Evolutionary conservation across 2,888 invertebrate species (phyloP).

Genomic region (Ormia ochracea): DNA sequence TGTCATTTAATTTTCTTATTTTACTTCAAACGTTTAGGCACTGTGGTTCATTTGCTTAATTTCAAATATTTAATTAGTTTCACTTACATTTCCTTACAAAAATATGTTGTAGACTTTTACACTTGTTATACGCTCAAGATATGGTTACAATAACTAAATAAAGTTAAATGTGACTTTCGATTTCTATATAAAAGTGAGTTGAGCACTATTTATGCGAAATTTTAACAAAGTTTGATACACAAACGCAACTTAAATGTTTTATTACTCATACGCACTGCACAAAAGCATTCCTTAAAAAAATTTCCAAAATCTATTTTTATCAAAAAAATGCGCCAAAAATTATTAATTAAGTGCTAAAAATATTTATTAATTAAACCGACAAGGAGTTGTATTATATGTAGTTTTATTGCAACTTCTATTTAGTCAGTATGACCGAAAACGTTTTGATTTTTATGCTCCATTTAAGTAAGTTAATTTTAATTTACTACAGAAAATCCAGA

Average conservation of each 20-base stretch:
- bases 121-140: neutral
- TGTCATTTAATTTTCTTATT: neutral
- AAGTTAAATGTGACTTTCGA: neutral
- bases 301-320: too few species aligned
- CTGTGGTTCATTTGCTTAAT: slow-evolving; percentile 3
- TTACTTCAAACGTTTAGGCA: slow-evolving; percentile 17
- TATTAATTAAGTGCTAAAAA: too few species aligned
- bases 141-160: neutral
- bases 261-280: slow-evolving; percentile 34
- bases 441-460: too few species aligned
- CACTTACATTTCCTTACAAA: neutral
- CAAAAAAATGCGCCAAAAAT: too few species aligned
- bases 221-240: neutral
- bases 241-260: neutral
- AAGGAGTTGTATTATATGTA: too few species aligned
- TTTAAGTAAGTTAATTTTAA: too few species aligned
- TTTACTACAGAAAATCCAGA: too few species aligned
- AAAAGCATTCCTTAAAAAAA: neutral
- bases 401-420: too few species aligned
- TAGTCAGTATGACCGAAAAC: too few species aligned
- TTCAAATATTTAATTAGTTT: slow-evolving; percentile 28
- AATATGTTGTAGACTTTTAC: slow-evolving; percentile 6
- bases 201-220: neutral
- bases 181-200: neutral
- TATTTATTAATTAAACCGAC: too few species aligned